Conservation (phyloP, 2,113 vertebrate species). For the Rissa tridactyla region DNA sequence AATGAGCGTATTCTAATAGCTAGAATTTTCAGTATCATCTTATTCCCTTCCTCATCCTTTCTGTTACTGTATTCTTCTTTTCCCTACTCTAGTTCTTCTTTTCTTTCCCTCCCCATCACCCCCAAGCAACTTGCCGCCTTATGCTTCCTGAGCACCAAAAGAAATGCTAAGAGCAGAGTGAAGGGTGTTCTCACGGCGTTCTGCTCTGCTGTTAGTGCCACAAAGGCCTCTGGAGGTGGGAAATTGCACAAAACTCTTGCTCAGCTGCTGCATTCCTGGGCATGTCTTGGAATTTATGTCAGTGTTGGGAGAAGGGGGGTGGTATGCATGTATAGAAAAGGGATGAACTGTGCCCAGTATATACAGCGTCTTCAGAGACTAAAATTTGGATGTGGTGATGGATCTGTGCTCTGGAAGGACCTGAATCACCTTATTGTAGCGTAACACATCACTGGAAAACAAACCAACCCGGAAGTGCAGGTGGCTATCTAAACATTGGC, state of each 20-base stretch:
- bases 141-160: background rate
- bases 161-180: background rate
- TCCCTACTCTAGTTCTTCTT: background rate
- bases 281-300: background rate
- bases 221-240: background rate
- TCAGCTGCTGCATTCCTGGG: background rate
- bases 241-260: background rate
- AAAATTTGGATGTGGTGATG: background rate
- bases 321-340: background rate
- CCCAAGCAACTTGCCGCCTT: background rate
- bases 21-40: background rate
- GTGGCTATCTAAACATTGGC: background rate
- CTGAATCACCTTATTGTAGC: background rate
- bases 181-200: background rate
- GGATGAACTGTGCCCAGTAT: background rate
- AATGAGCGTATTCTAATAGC: background rate
- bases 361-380: background rate
- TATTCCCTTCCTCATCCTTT: background rate
- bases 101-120: background rate
- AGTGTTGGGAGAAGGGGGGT: background rate
- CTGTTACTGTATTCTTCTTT: background rate
- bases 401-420: background rate
- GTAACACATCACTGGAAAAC: background rate
- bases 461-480: background rate
- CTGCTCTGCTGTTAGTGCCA: background rate